Conservation (phyloP, 2,113 vertebrate genomes). For the Symphodus melops region DNA sequence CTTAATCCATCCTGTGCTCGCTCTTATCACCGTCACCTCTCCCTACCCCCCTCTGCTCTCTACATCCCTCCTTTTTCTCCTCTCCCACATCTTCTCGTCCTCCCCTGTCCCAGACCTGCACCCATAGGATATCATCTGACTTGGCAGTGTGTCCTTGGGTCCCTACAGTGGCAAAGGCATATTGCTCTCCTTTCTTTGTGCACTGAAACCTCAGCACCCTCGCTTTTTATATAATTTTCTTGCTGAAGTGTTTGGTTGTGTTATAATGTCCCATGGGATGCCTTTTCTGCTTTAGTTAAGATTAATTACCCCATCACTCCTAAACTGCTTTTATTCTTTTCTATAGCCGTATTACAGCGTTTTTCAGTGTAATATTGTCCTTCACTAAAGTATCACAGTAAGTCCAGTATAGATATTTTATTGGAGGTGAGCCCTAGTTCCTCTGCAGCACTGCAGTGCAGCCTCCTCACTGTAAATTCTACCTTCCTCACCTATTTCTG, state of each 20-base stretch:
- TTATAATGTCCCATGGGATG: conserved; percentile 24
- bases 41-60: conserved; percentile 14
- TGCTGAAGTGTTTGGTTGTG: conserved; percentile 16
- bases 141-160: conserved; percentile 75
- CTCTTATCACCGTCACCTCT: conserved; percentile 21
- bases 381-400: conserved; percentile 11
- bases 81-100: conserved; percentile 59
- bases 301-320: conserved; percentile 42
- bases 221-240: conserved; percentile 37
- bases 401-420: conserved; percentile 47
- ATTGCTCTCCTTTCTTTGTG: conserved; percentile 49
- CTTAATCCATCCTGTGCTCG: conserved; percentile 3
- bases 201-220: conserved; percentile 16
- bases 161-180: conserved; percentile 70
- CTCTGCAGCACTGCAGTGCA: conserved; percentile 80
- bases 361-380: conserved; percentile 26
- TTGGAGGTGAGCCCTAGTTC: conserved; percentile 48
- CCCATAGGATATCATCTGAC: conserved; percentile 75
- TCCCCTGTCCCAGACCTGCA: conserved; percentile 66
- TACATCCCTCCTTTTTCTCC: conserved; percentile 33
- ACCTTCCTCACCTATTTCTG: conserved; percentile 68
- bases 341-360: conserved; percentile 4
- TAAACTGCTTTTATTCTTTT: conserved; percentile 18
- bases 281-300: conserved; percentile 23
- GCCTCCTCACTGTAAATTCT: conserved; percentile 53